A percentile compares a stretch with the other conserved stretches of the same genome.
These are phyloP conservation scores for Passer domesticus DNA, from an alignment of 2,113 vertebrate genomes.

Conservation along the genomic window DNA sequence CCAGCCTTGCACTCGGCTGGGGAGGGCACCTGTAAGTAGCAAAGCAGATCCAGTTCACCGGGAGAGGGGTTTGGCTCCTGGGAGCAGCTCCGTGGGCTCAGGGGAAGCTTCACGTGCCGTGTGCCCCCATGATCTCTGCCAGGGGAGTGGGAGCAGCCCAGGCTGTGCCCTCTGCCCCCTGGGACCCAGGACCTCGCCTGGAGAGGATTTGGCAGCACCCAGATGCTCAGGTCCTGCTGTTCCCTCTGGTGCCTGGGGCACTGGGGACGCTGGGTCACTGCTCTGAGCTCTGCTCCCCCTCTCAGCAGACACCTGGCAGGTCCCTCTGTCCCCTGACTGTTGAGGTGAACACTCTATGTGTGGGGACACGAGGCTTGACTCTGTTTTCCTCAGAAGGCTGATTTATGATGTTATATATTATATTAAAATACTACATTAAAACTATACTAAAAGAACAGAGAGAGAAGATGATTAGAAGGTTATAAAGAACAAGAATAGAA, in stretches of 20 bases:
- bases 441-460: too few species aligned
- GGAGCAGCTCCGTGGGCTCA: not conserved
- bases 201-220: not conserved
- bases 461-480: too few species aligned
- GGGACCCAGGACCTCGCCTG: fast-evolving
- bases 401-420: too few species aligned
- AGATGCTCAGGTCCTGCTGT: not conserved
- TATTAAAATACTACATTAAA: too few species aligned
- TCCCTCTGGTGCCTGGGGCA: not conserved
- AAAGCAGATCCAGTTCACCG: not conserved
- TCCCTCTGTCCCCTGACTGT: not conserved
- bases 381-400: too few species aligned
- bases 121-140: fast-evolving
- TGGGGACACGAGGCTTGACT: too few species aligned
- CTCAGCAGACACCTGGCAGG: fast-evolving
- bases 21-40: slow-evolving; percentile 88
- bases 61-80: not conserved
- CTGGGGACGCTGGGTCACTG: fast-evolving
- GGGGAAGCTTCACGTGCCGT: fast-evolving
- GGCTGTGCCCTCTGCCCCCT: not conserved
- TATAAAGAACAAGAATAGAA: too few species aligned
- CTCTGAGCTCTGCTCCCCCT: not conserved
- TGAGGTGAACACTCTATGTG: too few species aligned
- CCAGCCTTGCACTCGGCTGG: slow-evolving; percentile 79
- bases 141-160: not conserved